phyloP scores from a whole-genome alignment of 2,888 invertebrate genomes.

The Epistrophe grossulariae region DNA sequence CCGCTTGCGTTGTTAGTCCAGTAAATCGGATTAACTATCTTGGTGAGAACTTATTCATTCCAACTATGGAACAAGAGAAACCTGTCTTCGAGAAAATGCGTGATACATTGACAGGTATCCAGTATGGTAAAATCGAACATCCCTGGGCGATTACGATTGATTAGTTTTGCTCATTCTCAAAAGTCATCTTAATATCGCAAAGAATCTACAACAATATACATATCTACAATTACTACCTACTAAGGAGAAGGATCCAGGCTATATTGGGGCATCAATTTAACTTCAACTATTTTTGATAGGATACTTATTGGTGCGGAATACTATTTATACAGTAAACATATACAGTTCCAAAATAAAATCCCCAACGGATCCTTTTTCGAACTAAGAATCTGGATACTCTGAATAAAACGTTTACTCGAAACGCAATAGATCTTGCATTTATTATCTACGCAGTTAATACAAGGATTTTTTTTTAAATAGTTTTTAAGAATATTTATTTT shows the following conservation, averaged over 20 bases:
- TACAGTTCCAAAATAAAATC: not conserved
- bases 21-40: conserved; percentile 93
- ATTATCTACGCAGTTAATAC: conserved; percentile 11
- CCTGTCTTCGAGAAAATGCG: conserved; percentile 90
- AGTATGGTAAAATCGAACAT: conserved; percentile 93
- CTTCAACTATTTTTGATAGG: not conserved
- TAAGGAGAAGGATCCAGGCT: not conserved
- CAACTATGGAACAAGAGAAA: conserved; percentile 89
- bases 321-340: not conserved
- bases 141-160: conserved; percentile 90
- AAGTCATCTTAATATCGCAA: not conserved
- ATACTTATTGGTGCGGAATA: not conserved
- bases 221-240: not conserved
- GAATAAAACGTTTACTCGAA: conserved; percentile 52
- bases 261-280: not conserved
- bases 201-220: conserved; percentile 1
- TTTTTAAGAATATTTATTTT: conserved; percentile 63
- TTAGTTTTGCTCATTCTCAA: conserved; percentile 77
- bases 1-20: conserved; percentile 97
- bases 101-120: conserved; percentile 93
- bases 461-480: conserved; percentile 27
- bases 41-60: conserved; percentile 88
- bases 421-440: conserved; percentile 33
- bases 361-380: not conserved
- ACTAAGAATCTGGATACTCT: conserved; percentile 28